Evolutionary conservation across 35 echinoderm and acorn worm genomes (phyloP).

Genomic region (Amphiura filiformis): DNA sequence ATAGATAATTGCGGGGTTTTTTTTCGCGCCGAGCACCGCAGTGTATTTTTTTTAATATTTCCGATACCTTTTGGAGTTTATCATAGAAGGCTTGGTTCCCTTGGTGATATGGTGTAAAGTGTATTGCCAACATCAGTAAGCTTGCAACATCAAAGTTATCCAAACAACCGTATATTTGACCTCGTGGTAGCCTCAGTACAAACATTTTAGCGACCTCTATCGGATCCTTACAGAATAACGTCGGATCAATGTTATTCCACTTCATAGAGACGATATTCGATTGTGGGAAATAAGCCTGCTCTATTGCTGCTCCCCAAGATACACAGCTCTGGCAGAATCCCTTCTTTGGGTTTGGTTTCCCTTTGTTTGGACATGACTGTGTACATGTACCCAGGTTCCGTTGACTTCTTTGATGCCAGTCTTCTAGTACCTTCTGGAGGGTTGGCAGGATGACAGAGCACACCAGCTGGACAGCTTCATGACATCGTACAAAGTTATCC

Average conservation of each 20-base stretch:
- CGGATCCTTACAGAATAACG: background rate
- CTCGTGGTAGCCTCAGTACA: background rate
- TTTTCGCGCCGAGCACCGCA: no score
- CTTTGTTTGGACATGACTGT: background rate
- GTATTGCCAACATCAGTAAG: background rate
- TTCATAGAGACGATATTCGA: background rate
- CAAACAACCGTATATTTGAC: no score
- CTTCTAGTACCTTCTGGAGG: no score
- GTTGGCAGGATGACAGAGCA: background rate
- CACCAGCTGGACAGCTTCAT: background rate
- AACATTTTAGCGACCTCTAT: background rate
- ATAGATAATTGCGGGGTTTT: no score
- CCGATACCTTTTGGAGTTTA: background rate
- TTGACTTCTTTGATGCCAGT: background rate
- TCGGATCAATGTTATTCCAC: background rate
- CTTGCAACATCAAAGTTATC: background rate
- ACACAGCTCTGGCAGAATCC: background rate
- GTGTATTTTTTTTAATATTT: no score
- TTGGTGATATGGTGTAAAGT: background rate
- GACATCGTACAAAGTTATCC: background rate
- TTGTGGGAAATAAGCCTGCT: background rate
- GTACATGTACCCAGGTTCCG: background rate
- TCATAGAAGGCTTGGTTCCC: no score
- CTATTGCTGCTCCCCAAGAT: background rate
- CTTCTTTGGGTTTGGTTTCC: background rate